phyloP scores from a whole-genome alignment of 2,888 invertebrate species.

The Epirrita christyi region DNA sequence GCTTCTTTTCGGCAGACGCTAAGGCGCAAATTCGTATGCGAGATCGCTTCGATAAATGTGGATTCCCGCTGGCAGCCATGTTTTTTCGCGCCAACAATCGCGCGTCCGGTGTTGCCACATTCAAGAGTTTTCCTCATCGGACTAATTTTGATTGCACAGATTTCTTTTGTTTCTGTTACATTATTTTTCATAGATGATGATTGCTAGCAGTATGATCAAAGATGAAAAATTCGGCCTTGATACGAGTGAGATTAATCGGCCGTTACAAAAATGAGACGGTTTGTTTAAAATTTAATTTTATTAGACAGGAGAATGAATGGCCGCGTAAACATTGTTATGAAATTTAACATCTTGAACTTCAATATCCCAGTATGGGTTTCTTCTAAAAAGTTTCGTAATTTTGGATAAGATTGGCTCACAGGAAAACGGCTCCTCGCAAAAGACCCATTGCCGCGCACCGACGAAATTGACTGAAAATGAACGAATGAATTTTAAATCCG shows the following conservation, averaged over 20 bases:
- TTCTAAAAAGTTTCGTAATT: slow-evolving; percentile 37
- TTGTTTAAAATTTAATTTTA: slow-evolving; percentile 48
- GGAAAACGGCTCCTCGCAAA: slow-evolving; percentile 33
- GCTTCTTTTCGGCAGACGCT: slow-evolving; percentile 50
- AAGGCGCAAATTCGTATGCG: slow-evolving; percentile 59
- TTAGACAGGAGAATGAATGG: slow-evolving; percentile 34
- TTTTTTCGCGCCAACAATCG: slow-evolving; percentile 65
- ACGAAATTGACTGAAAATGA: slow-evolving; percentile 43
- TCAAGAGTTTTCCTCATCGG: slow-evolving; percentile 58
- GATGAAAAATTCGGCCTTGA: slow-evolving; percentile 45
- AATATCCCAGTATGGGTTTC: slow-evolving; percentile 26
- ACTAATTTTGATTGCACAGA: slow-evolving; percentile 65
- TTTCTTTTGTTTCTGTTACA: slow-evolving; percentile 58
- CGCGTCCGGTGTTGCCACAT: slow-evolving; percentile 61
- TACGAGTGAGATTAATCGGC: slow-evolving; percentile 51
- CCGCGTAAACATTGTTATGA: slow-evolving; percentile 30
- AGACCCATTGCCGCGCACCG: slow-evolving; percentile 30
- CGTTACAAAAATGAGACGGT: slow-evolving; percentile 49
- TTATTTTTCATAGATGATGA: slow-evolving; percentile 51
- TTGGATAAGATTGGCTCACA: slow-evolving; percentile 40
- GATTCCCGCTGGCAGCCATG: slow-evolving; percentile 60
- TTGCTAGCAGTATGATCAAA: slow-evolving; percentile 58
- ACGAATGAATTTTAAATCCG: slow-evolving; percentile 46
- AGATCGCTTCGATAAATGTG: slow-evolving; percentile 51
- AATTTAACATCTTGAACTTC: slow-evolving; percentile 27